Evolutionary conservation across 1,140 invertebrate genomes (phyloP).

Genomic region (Panulirus ornatus): DNA sequence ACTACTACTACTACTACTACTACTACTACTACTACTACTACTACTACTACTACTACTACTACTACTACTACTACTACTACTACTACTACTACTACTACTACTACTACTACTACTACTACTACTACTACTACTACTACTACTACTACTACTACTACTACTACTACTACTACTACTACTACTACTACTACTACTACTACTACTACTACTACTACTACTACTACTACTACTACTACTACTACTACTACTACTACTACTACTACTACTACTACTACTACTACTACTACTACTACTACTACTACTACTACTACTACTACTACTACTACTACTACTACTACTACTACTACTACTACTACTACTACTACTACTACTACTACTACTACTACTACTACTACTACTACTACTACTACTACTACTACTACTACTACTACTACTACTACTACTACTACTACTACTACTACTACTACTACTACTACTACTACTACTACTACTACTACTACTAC

Average conservation of each 20-base stretch:
- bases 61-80: background rate
- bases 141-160: constrained; percentile 22
- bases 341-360: constrained; percentile 23
- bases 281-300: background rate
- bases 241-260: background rate
- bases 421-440: background rate
- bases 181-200: background rate
- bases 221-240: background rate
- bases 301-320: constrained; percentile 9
- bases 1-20: background rate
- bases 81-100: constrained; percentile 1
- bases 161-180: background rate
- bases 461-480: too few relatives aligned
- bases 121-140: background rate
- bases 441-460: background rate
- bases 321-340: background rate
- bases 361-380: background rate
- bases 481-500: too few relatives aligned
- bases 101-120: background rate
- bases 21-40: background rate
- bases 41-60: background rate
- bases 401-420: background rate
- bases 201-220: background rate
- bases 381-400: background rate
- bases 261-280: background rate